These are phyloP conservation scores for Loripinus fragilis DNA, from an alignment of 2,888 invertebrate genomes.

Conservation along the genomic window DNA sequence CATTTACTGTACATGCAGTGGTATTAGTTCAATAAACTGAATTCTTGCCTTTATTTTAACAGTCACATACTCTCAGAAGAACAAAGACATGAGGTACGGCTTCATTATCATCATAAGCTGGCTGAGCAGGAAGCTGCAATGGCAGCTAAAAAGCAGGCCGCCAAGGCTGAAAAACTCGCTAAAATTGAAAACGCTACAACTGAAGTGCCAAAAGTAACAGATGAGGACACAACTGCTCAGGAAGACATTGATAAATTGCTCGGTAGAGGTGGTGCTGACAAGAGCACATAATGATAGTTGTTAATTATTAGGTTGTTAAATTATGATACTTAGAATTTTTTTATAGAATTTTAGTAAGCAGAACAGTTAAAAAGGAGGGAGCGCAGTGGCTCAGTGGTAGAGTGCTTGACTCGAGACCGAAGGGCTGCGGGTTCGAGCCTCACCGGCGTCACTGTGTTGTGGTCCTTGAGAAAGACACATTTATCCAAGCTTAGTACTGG, in stretches of 20 bases:
- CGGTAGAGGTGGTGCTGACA: not conserved
- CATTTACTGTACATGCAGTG: too few relatives aligned
- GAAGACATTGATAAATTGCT: constrained; percentile 18
- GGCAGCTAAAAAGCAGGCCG: constrained; percentile 29
- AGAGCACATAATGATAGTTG: constrained; percentile 20
- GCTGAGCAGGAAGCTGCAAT: constrained; percentile 51
- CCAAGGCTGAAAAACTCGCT: constrained; percentile 32
- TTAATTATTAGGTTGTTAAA: constrained; percentile 2
- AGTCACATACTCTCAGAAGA: constrained; percentile 66
- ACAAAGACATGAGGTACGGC: constrained; percentile 46
- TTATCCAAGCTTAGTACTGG: too few relatives aligned
- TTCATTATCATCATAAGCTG: constrained; percentile 60
- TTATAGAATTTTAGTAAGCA: too few relatives aligned
- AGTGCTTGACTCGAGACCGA: too few relatives aligned
- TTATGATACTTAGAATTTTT: not conserved
- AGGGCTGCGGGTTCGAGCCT: too few relatives aligned
- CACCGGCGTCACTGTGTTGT: too few relatives aligned
- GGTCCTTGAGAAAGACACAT: too few relatives aligned
- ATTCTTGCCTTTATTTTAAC: constrained; percentile 15
- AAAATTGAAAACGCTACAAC: not conserved
- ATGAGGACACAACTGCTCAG: not conserved
- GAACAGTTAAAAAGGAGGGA: too few relatives aligned
- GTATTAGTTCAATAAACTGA: too few relatives aligned
- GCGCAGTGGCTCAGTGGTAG: too few relatives aligned
- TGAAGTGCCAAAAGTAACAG: not conserved